These are phyloP conservation scores for Catharus bicknelli DNA, from an alignment of 2,113 vertebrate genomes.

Conservation along the genomic window DNA sequence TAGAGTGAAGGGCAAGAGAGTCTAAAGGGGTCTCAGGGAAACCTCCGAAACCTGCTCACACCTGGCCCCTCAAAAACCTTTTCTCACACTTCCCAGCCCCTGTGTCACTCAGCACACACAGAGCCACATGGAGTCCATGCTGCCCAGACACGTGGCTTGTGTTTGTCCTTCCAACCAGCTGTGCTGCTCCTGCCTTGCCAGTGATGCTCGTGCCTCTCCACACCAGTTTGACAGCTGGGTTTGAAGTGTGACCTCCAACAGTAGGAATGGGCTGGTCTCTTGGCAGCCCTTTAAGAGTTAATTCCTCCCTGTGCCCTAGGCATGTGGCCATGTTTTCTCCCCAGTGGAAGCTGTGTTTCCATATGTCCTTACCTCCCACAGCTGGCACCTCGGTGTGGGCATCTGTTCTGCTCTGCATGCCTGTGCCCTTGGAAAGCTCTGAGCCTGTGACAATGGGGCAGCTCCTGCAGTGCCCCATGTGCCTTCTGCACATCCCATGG, in stretches of 20 bases:
- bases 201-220: not conserved
- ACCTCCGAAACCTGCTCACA: not conserved
- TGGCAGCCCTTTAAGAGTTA: not conserved
- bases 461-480: fast-evolving
- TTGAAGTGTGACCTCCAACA: not conserved
- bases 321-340: not conserved
- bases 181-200: not conserved
- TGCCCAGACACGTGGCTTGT: not conserved
- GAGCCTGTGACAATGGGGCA: not conserved
- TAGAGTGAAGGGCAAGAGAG: not conserved
- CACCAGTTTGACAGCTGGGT: not conserved
- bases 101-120: fast-evolving
- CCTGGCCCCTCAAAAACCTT: not conserved
- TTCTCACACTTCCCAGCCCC: not conserved
- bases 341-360: conserved; percentile 33
- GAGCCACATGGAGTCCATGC: fast-evolving
- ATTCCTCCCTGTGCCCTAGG: not conserved
- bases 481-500: fast-evolving
- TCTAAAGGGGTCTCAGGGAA: not conserved
- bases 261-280: fast-evolving
- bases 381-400: not conserved
- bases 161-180: not conserved
- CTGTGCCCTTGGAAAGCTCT: not conserved
- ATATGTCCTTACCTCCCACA: not conserved
- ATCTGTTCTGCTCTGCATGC: not conserved